These are phyloP conservation scores for Cercocebus atys DNA, from an alignment of 2,113 vertebrate species.

Conservation along the genomic window DNA sequence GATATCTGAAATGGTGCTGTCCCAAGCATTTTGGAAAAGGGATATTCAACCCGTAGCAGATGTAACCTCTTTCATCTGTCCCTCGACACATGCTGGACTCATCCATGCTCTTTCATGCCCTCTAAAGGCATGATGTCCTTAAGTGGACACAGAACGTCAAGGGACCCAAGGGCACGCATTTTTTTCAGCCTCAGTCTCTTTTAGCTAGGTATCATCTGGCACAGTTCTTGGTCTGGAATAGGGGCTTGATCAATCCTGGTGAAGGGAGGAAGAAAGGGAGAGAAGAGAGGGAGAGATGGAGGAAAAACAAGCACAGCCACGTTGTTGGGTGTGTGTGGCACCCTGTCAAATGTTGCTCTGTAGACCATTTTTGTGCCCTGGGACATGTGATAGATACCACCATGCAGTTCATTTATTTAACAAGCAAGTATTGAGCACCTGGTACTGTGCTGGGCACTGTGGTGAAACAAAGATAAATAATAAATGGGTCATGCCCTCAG, in stretches of 20 bases:
- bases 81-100: neutral
- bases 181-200: neutral
- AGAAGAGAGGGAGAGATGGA: accelerated
- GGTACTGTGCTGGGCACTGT: neutral
- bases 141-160: neutral
- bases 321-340: accelerated
- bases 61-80: too few species aligned
- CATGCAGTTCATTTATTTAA: neutral
- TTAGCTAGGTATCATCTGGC: too few species aligned
- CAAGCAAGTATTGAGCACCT: neutral
- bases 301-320: accelerated
- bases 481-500: neutral
- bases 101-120: neutral
- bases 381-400: neutral
- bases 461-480: neutral
- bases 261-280: too few species aligned
- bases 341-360: neutral
- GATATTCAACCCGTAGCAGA: neutral
- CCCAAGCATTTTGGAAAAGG: neutral
- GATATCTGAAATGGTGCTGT: neutral
- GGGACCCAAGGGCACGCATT: neutral
- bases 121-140: neutral
- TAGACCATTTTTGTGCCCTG: neutral
- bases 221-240: neutral
- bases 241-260: neutral